A percentile compares a stretch with the other conserved stretches of the same genome.
These are phyloP conservation scores for Alitta virens DNA, from an alignment of 2,888 invertebrate genomes.

Conservation along the genomic window DNA sequence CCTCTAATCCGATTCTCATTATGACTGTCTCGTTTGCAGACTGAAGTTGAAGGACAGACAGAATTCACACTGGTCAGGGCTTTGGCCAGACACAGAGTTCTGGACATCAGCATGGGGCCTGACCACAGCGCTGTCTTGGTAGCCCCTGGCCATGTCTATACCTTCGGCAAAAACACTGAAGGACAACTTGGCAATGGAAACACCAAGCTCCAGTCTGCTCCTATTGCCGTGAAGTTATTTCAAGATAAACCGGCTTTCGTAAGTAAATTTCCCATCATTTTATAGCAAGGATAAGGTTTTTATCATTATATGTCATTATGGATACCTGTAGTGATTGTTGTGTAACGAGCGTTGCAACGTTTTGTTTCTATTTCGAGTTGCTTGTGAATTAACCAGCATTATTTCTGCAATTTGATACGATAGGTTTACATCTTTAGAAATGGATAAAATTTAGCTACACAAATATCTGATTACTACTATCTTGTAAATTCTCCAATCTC, in stretches of 20 bases:
- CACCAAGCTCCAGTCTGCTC: constrained; percentile 51
- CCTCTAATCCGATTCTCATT: too few species aligned
- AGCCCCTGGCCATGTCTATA: constrained; percentile 66
- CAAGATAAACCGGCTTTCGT: constrained; percentile 45
- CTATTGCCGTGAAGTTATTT: constrained; percentile 58
- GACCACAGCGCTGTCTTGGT: constrained; percentile 67
- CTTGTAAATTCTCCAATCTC: too few species aligned
- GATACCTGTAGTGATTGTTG: too few species aligned
- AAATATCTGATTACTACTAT: too few species aligned
- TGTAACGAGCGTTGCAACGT: too few species aligned
- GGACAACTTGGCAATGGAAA: constrained; percentile 66
- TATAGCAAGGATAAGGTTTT: neutral
- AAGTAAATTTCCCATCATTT: constrained; percentile 3
- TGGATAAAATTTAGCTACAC: too few species aligned
- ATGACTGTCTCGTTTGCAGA: too few species aligned
- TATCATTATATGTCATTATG: neutral
- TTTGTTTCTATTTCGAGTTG: too few species aligned
- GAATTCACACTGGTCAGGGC: constrained; percentile 59
- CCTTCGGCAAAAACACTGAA: constrained; percentile 67
- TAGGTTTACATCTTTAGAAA: too few species aligned
- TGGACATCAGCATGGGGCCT: constrained; percentile 64
- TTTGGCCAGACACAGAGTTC: constrained; percentile 62
- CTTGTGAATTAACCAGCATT: too few species aligned
- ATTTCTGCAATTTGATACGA: too few species aligned
- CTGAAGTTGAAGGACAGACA: constrained; percentile 57